phyloP scores from a whole-genome alignment of 2,113 vertebrate genomes.

The Pelusios castaneus region DNA sequence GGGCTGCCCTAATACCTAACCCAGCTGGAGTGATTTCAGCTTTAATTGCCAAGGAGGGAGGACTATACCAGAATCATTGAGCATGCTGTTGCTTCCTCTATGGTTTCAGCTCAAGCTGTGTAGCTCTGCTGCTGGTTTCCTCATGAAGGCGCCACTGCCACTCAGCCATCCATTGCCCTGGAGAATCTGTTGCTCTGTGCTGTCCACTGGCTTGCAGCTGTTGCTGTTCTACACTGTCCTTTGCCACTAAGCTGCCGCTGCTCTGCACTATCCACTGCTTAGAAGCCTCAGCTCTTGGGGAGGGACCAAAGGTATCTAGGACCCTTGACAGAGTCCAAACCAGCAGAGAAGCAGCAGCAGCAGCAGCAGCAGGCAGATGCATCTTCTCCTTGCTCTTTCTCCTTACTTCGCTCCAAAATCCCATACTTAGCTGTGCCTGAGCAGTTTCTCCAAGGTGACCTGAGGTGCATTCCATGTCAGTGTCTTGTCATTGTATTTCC shows the following conservation, averaged over 20 bases:
- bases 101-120: background rate
- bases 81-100: background rate
- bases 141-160: background rate
- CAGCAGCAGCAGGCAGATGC: background rate
- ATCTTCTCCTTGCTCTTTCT: background rate
- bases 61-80: background rate
- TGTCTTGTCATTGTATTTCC: background rate
- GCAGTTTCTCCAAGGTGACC: background rate
- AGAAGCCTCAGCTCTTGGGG: background rate
- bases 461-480: background rate
- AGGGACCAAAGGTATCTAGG: background rate
- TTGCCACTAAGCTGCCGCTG: background rate
- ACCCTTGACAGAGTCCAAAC: background rate
- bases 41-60: background rate
- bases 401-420: background rate
- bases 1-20: background rate
- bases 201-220: background rate
- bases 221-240: background rate
- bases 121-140: background rate
- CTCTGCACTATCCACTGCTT: background rate
- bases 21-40: background rate
- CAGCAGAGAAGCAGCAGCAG: background rate
- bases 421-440: background rate
- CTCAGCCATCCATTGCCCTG: no score
- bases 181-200: no score